Conservation (phyloP, 1,140 invertebrate species). For the Heliothis virescens region DNA sequence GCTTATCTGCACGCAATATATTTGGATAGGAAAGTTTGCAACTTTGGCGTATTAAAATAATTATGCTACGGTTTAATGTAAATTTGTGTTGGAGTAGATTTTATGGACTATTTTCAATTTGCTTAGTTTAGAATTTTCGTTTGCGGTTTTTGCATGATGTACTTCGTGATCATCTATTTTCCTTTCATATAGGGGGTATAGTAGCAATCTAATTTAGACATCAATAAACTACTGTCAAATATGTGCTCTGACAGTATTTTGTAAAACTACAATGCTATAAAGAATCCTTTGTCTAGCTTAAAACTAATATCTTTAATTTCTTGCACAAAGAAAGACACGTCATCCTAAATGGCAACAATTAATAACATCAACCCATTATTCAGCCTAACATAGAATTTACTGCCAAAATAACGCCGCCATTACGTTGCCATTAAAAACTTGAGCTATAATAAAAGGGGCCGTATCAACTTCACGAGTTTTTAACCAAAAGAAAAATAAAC, state of each 20-base stretch:
- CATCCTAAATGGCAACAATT: too few species aligned
- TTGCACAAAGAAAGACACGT: background rate
- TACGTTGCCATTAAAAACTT: constrained; percentile 5
- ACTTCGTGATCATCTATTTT: background rate
- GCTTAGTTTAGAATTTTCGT: background rate
- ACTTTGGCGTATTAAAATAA: constrained; percentile 26
- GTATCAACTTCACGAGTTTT: constrained; percentile 12
- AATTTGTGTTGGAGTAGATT: constrained; percentile 3
- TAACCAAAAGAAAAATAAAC: constrained; percentile 21
- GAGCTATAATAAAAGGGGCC: background rate
- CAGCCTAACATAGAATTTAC: background rate
- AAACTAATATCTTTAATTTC: background rate
- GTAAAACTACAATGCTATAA: too few species aligned
- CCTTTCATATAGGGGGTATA: too few species aligned
- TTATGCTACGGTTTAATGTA: constrained; percentile 26
- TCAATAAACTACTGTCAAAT: too few species aligned
- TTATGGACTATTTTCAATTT: constrained; percentile 26
- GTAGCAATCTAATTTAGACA: too few species aligned
- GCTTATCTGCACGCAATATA: constrained; percentile 56
- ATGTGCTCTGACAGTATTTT: too few species aligned
- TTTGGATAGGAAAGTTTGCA: constrained; percentile 46
- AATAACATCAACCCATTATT: too few species aligned
- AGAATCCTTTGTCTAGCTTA: background rate
- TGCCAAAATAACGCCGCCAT: background rate
- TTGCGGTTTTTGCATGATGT: background rate